Conservation (phyloP, 2,797 vertebrate species). For the Acanthurus tractus region DNA sequence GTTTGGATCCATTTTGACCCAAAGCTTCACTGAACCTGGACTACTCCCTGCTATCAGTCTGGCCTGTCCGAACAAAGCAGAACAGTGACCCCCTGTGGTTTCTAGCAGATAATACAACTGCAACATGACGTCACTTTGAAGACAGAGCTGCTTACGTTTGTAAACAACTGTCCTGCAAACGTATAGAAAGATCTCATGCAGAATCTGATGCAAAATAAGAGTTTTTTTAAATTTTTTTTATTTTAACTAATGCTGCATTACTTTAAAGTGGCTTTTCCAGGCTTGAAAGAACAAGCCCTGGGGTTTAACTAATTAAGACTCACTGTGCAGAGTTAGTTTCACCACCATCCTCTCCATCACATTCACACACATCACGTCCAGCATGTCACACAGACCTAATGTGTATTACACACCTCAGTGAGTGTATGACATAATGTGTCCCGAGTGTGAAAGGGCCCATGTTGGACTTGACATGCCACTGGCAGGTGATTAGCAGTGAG, state of each 20-base stretch:
- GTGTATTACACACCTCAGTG: slow-evolving; percentile 60
- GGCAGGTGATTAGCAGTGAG: slow-evolving; percentile 74
- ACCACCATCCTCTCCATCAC: slow-evolving; percentile 8
- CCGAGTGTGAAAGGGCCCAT: slow-evolving; percentile 66
- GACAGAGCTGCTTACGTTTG: background rate
- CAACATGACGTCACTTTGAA: slow-evolving; percentile 66
- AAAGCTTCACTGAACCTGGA: slow-evolving; percentile 31
- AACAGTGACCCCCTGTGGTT: slow-evolving; percentile 84
- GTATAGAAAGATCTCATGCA: background rate
- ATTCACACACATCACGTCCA: slow-evolving; percentile 23
- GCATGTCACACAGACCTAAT: slow-evolving; percentile 43
- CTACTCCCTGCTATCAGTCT: slow-evolving; percentile 48
- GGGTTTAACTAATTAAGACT: slow-evolving; percentile 45
- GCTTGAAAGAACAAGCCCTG: background rate
- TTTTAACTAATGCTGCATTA: background rate
- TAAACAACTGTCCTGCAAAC: slow-evolving; percentile 30
- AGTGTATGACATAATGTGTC: slow-evolving; percentile 60
- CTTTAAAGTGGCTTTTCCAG: background rate
- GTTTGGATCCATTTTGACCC: slow-evolving; percentile 33
- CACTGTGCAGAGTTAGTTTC: slow-evolving; percentile 6
- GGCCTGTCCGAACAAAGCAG: slow-evolving; percentile 44
- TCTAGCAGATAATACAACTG: slow-evolving; percentile 45
- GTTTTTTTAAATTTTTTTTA: background rate
- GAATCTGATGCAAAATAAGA: background rate
- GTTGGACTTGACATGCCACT: slow-evolving; percentile 68